These are phyloP conservation scores for Haemorhous mexicanus DNA, from an alignment of 2,113 vertebrate species.

Conservation along the genomic window DNA sequence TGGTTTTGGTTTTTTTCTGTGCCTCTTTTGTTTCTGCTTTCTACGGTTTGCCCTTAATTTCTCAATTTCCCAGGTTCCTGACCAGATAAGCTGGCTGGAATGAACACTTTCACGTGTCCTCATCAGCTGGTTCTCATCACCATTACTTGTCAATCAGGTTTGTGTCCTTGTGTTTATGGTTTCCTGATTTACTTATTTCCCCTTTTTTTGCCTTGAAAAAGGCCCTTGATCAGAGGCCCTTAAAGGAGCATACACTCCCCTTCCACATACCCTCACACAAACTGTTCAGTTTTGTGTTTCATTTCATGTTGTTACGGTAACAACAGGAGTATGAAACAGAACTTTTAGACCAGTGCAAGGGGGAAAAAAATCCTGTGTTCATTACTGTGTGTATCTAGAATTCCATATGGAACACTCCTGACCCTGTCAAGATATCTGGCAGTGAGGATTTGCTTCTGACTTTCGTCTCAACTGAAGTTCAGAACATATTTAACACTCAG, in stretches of 20 bases:
- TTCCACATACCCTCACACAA: not conserved
- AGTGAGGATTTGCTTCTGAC: not conserved
- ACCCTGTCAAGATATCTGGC: not conserved
- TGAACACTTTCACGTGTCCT: fast-evolving
- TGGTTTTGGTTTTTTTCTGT: not conserved
- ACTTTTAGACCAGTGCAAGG: not conserved
- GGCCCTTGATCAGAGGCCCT: not conserved
- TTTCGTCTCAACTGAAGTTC: not conserved
- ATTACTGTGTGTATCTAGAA: not conserved
- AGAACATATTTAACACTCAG: not conserved
- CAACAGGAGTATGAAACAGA: not conserved
- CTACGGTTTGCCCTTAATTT: not conserved
- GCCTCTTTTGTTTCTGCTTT: not conserved
- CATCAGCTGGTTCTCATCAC: not conserved
- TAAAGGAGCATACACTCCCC: not conserved
- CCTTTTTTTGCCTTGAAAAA: not conserved
- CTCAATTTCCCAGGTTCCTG: fast-evolving
- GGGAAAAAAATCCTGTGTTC: not conserved
- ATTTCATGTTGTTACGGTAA: slow-evolving; percentile 17
- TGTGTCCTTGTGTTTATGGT: not conserved
- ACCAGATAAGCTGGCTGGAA: not conserved
- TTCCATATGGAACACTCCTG: not conserved
- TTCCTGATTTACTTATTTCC: not conserved
- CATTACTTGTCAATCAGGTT: not conserved
- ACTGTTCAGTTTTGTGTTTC: not conserved